Percentiles rank a stretch among this genome's conserved stretches.
Conservation (phyloP, 2,888 invertebrate species). For the Eupeodes luniger region DNA sequence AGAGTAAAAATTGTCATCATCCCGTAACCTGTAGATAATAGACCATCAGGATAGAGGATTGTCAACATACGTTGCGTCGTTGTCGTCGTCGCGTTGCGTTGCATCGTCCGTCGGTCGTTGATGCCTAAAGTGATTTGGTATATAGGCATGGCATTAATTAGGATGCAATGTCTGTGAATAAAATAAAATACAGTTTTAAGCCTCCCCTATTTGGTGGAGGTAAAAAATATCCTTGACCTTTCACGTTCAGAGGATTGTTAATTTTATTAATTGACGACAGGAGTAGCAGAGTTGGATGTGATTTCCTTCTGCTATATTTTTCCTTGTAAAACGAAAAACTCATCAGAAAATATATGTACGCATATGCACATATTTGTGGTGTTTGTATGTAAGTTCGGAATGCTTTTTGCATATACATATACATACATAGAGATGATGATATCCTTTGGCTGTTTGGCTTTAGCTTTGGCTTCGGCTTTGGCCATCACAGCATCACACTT, state of each 20-base stretch:
- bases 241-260: slow-evolving; percentile 27
- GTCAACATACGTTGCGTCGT: background rate
- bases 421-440: background rate
- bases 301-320: background rate
- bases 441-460: slow-evolving; percentile 21
- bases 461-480: background rate
- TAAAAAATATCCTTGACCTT: slow-evolving; percentile 47
- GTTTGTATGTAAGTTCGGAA: background rate
- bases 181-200: slow-evolving; percentile 15
- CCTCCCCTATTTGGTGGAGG: background rate
- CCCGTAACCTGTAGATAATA: slow-evolving; percentile 15
- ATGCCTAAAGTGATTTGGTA: slow-evolving; percentile 9
- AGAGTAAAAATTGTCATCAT: background rate
- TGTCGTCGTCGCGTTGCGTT: background rate
- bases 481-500: slow-evolving; percentile 16
- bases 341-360: background rate
- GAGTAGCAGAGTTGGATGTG: background rate
- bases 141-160: slow-evolving; percentile 49
- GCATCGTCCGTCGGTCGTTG: background rate
- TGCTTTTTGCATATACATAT: too few relatives aligned
- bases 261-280: slow-evolving; percentile 41
- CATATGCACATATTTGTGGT: background rate
- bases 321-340: slow-evolving; percentile 1
- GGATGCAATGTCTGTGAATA: slow-evolving; percentile 26
- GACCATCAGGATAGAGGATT: slow-evolving; percentile 7